Base-by-base conservation (phyloP, 1,140 invertebrate species). In the Drosophila fuyamai region DNA sequence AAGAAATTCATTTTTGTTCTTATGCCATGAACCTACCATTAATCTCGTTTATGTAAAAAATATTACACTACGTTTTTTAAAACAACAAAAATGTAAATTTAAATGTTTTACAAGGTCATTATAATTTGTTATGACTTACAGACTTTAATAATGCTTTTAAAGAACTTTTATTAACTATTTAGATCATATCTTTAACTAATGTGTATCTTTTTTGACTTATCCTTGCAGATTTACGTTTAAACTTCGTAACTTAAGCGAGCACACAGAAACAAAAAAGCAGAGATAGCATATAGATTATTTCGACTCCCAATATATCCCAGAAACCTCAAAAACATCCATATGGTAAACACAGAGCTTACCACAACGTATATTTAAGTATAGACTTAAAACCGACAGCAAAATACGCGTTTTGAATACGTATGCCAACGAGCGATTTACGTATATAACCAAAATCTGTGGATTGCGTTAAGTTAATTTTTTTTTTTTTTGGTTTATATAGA, bases 331-430 rank as follows among this genome's bases (percentile, higher is more conserved):
- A 38, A 43, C 10, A 41, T 51, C 59, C 27, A 50, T 38, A 63
- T 63, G 63, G 63, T 67, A 67, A 63, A 41, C 29, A n/a, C 29
- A 47, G 59, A 62, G 36, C 59, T 62, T 67, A 67, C 63, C 63
- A 67, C n/a, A 48, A n/a, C 46, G 29, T 67, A 50, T 16, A 27
- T 5, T 32, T 56, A 43, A 40, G 50, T 53, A 5, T 67, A 51
- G 40, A 32, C 29, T 18, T 65, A 65, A 50, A 12, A n/a, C 13
- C 27, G 27, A 40, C 32, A 59, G 18, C 43, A 60, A 60, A 16
- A 36, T 48, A 40, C 18, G 14, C 35, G 46, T 43, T 67, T 44
- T 60, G 55, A 46, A 27, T 58, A 70, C 65, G 67, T 70, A 71
- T 50, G n/a, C 27, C 43, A 68, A 36, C 23, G 29, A 68, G 44